Percentiles rank a stretch among this genome's conserved stretches.
Conservation (phyloP, 2,797 vertebrate genomes). For the Rhadinocentrus ornatus region DNA sequence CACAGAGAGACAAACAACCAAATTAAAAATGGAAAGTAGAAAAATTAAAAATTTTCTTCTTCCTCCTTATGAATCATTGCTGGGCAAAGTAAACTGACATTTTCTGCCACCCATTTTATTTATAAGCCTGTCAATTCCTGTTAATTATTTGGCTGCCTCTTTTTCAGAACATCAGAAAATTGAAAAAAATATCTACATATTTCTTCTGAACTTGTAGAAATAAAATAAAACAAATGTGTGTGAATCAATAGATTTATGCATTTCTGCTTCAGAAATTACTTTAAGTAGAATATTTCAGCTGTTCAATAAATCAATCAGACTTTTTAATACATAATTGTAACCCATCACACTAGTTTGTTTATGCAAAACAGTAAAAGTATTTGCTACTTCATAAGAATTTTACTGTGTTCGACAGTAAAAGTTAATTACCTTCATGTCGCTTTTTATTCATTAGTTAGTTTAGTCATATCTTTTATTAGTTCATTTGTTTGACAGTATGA, state of each 20-base stretch:
- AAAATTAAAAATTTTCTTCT: background rate
- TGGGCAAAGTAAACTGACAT: background rate
- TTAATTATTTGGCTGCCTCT: no score
- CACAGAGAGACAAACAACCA: background rate
- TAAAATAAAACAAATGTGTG: background rate
- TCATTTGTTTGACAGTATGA: background rate
- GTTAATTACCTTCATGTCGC: background rate
- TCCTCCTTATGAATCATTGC: background rate
- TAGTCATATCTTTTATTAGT: background rate
- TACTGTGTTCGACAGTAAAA: background rate
- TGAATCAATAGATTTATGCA: background rate
- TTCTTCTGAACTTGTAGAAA: background rate
- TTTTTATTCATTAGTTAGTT: background rate
- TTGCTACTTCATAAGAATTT: background rate
- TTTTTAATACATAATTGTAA: background rate
- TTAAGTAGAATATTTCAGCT: background rate
- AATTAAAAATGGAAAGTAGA: background rate
- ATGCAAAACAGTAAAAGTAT: background rate
- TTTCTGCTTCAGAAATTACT: background rate
- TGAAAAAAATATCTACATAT: no score
- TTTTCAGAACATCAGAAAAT: no score
- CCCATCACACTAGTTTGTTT: background rate
- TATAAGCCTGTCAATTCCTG: no score
- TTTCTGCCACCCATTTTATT: no score
- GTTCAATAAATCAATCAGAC: background rate